Percentiles rank a stretch among this genome's conserved stretches.
phyloP scores from a whole-genome alignment of 2,888 invertebrate genomes.

The Zelleria hepariella region DNA sequence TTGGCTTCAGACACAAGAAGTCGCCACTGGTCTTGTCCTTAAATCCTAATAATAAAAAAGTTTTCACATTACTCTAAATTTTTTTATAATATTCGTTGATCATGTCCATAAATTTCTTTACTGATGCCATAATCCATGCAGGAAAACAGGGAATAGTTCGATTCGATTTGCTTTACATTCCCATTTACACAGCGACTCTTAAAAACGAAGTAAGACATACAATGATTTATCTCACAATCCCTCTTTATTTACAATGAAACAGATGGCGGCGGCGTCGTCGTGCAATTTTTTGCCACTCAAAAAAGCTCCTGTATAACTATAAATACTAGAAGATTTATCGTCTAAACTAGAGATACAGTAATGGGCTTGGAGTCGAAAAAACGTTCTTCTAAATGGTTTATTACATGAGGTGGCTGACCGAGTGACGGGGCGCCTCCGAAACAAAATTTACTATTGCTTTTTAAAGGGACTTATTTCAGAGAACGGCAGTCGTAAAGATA shows the following conservation, averaged over 20 bases:
- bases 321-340: conserved; percentile 21
- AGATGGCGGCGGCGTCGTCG: conserved; percentile 13
- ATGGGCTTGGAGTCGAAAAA: no score
- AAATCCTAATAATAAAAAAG: no score
- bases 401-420: conserved; percentile 33
- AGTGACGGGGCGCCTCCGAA: conserved; percentile 22
- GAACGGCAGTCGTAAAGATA: background rate
- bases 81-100: no score
- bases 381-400: background rate
- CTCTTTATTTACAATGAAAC: conserved; percentile 6
- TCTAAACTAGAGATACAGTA: background rate
- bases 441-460: background rate
- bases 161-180: no score
- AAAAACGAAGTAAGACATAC: background rate
- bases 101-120: no score
- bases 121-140: no score
- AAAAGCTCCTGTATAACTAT: conserved; percentile 11
- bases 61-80: no score
- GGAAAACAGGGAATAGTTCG: no score
- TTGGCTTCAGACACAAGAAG: no score
- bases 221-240: conserved; percentile 3
- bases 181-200: background rate
- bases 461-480: background rate
- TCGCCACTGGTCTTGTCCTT: no score
- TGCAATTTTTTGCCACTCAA: conserved; percentile 15